Base-by-base conservation (phyloP, 2,113 vertebrate genomes). In the Perca schrenkii region DNA sequence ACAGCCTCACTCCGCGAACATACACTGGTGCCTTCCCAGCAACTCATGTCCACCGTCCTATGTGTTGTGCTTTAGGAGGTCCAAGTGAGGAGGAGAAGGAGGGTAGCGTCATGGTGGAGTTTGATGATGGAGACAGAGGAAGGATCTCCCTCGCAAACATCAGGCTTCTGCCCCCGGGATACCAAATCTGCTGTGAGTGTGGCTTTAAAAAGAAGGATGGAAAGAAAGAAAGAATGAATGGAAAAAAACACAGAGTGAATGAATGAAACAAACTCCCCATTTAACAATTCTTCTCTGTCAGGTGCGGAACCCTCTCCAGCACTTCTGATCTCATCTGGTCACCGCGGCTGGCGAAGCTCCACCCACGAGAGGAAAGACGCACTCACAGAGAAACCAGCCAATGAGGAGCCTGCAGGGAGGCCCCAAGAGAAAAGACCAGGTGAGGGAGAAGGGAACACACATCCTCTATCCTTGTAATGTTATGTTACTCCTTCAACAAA, bases 51-150 rank as follows among this genome's bases (percentile, higher is more conserved):
- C 19, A 54, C 31, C 0, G 1, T 53, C 54, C 10, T 85, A n/a
- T 84, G 60, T 72, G 66, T 50, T 72, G 21, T 79, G 11, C 28
- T 80, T 62, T 25, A 95, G 95, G 93, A 49, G 90, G 97, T 36
- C 89, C 95, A 54, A 96, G 96, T 7, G 97, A 98, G 0, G 97
- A 98, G 40, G 96, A 97, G 3, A 97, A 97, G 52, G 82, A 96
- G 7, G 96, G 96, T 25, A 96, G 96, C 0, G 97, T 99, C 82
- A 95, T 98, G 90, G 98, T 99, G 79, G 97, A 99, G 85, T 99
- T 99, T 34, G 98, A 99, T 0, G 98, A 99, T 0, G 98, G 98
- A 22, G 98, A 99, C 92, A 96, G 96, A 0, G 98, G 98, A 47
- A 96, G 97, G 92, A 99, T 99, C 56, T 96, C 97, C 0, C 92